Percentiles rank a stretch among this genome's conserved stretches.
Evolutionary conservation across 2,113 vertebrate species (phyloP).

Genomic region (Vulpes vulpes): DNA sequence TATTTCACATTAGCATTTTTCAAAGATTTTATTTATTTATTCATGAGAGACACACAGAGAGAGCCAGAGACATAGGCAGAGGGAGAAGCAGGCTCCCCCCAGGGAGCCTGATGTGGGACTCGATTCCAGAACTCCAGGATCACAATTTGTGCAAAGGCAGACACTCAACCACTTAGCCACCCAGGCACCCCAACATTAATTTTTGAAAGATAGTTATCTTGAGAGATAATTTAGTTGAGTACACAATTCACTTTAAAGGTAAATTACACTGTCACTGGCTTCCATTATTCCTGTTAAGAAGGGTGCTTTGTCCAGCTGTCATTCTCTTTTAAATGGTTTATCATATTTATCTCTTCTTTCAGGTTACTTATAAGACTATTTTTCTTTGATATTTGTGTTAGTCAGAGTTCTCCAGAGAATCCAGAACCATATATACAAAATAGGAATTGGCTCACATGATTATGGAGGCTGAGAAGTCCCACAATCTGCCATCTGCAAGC

Average conservation of each 20-base stretch:
- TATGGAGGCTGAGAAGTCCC: not conserved
- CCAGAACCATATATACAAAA: not conserved
- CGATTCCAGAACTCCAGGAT: too few relatives aligned
- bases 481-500: not conserved
- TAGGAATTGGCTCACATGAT: not conserved
- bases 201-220: constrained; percentile 20
- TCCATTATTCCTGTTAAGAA: not conserved
- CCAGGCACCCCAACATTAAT: too few relatives aligned
- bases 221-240: constrained; percentile 35
- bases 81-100: too few relatives aligned
- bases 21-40: too few relatives aligned
- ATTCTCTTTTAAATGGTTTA: constrained; percentile 51
- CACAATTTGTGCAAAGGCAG: too few relatives aligned
- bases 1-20: not conserved
- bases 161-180: too few relatives aligned
- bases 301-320: not conserved
- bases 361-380: constrained; percentile 24
- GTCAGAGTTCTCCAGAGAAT: not conserved
- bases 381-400: constrained; percentile 34
- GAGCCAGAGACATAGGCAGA: too few relatives aligned
- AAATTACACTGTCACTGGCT: constrained; percentile 1
- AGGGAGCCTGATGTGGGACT: too few relatives aligned
- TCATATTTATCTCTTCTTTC: not conserved
- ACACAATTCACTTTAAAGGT: not conserved
- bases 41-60: too few relatives aligned